A percentile compares a stretch with the other conserved stretches of the same genome.
phyloP scores from a whole-genome alignment of 2,113 vertebrate genomes.

The Erythrolamprus reginae region DNA sequence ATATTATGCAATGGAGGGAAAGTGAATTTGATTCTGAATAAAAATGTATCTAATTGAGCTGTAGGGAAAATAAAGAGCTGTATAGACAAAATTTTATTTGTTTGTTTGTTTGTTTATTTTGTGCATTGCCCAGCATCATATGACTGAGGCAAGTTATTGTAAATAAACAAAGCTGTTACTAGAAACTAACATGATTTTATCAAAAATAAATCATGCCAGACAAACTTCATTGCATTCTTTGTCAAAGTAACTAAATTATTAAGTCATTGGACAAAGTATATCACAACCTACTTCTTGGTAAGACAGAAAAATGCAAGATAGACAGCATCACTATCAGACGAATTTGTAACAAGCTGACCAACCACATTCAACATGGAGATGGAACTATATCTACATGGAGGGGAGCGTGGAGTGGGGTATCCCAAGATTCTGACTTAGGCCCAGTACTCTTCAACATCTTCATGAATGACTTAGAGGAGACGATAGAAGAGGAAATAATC shows the following conservation, averaged over 20 bases:
- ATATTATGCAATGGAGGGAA: not conserved
- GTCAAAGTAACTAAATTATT: not conserved
- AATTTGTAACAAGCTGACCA: not conserved
- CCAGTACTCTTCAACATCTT: not conserved
- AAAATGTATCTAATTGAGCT: not conserved
- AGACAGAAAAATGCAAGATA: not conserved
- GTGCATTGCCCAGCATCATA: not conserved
- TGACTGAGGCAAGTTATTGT: not conserved
- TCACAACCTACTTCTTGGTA: not conserved
- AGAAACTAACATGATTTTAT: not conserved
- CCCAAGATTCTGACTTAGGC: not conserved
- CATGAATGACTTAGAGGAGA: not conserved
- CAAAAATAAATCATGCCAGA: not conserved
- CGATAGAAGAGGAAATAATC: not conserved
- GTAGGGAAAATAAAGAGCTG: not conserved
- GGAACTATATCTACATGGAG: not conserved
- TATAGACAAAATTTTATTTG: not conserved
- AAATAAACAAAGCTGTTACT: not conserved
- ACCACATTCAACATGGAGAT: not conserved
- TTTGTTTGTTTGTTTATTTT: not conserved
- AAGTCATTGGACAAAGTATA: not conserved
- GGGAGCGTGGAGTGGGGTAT: not conserved
- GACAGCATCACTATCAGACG: not conserved
- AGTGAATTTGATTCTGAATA: not conserved
- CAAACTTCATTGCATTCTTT: not conserved